Conservation (phyloP, 1,140 invertebrate species). For the Nasonia longicornis region DNA sequence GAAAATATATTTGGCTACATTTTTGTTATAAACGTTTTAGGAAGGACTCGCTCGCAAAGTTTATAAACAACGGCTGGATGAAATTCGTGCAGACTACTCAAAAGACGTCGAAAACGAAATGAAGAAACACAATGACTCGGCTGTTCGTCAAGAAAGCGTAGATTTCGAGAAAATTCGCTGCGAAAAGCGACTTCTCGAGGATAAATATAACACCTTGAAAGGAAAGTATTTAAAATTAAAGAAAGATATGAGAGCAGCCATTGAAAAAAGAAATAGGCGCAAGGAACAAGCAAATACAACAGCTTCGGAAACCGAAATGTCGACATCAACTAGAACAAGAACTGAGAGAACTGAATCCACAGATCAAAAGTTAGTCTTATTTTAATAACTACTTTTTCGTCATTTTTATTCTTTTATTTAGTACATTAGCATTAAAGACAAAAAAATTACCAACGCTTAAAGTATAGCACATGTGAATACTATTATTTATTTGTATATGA, state of each 20-base stretch:
- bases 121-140: constrained; percentile 66
- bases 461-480: no score
- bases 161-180: constrained; percentile 77
- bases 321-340: constrained; percentile 67
- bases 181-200: constrained; percentile 79
- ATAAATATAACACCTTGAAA: constrained; percentile 84
- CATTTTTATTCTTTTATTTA: no score
- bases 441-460: no score
- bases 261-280: constrained; percentile 71
- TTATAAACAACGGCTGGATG: constrained; percentile 74
- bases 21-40: constrained; percentile 54
- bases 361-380: constrained; percentile 66
- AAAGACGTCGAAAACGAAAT: constrained; percentile 71
- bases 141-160: constrained; percentile 65
- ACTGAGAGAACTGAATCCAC: constrained; percentile 65
- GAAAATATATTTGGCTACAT: not conserved
- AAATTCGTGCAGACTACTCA: constrained; percentile 73
- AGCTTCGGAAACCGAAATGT: constrained; percentile 82
- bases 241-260: constrained; percentile 77
- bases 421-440: no score
- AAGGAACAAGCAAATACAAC: constrained; percentile 67
- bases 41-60: constrained; percentile 73
- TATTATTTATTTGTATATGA: no score
- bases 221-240: constrained; percentile 85
- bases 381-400: not conserved